Evolutionary conservation across 2,888 invertebrate genomes (phyloP).

Genomic region (Eudemis profundana): DNA sequence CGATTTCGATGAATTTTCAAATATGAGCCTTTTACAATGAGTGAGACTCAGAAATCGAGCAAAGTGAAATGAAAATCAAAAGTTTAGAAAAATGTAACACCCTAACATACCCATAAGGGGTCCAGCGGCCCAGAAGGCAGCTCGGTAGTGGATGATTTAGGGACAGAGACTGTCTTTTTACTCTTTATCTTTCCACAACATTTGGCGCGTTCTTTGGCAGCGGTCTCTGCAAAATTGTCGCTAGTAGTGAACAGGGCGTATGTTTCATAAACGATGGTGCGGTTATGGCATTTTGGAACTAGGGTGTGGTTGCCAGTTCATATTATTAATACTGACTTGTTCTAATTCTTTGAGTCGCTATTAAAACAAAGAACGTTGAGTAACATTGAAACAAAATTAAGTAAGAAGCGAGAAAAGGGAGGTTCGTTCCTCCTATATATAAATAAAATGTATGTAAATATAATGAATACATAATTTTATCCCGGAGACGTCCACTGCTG

Average conservation of each 20-base stretch:
- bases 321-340: neutral
- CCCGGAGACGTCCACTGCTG: too few species aligned
- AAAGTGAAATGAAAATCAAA: too few species aligned
- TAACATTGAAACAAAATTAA: too few species aligned
- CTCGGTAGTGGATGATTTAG: slow-evolving; percentile 52
- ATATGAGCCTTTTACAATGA: too few species aligned
- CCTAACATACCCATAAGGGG: slow-evolving; percentile 9
- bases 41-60: too few species aligned
- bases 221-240: neutral
- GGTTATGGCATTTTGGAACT: neutral
- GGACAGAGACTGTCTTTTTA: slow-evolving; percentile 50
- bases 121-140: slow-evolving; percentile 15
- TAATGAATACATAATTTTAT: too few species aligned
- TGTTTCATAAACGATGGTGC: neutral
- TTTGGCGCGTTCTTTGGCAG: slow-evolving; percentile 48
- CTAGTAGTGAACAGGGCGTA: neutral
- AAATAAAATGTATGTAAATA: too few species aligned
- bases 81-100: slow-evolving; percentile 7
- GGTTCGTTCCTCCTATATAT: too few species aligned
- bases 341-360: neutral
- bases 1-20: too few species aligned
- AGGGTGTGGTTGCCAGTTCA: neutral
- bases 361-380: neutral
- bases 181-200: slow-evolving; percentile 63
- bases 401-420: too few species aligned